A percentile compares a stretch with the other conserved stretches of the same genome.
Evolutionary conservation across 2,113 vertebrate genomes (phyloP).

Genomic region (Passer montanus): DNA sequence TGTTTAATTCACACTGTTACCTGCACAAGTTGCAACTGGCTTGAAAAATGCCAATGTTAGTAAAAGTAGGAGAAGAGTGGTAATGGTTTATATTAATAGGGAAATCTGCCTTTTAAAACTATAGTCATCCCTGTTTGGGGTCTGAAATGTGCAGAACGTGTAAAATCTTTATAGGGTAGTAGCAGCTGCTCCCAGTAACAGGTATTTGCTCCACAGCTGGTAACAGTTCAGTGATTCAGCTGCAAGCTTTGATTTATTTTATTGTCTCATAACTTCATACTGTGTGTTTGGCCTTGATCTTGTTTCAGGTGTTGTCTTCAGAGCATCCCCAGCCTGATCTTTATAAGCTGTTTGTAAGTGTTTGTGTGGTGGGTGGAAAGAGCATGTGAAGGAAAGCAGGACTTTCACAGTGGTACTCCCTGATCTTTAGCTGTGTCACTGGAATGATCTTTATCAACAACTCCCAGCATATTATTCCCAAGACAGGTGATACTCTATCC

Average conservation of each 20-base stretch:
- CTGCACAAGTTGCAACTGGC: slow-evolving; percentile 1
- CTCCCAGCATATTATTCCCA: neutral
- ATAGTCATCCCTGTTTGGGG: neutral
- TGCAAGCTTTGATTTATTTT: slow-evolving; percentile 36
- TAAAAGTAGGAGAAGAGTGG: neutral
- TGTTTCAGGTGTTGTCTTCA: neutral
- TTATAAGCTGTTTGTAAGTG: neutral
- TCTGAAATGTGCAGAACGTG: neutral
- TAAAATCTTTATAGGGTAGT: neutral
- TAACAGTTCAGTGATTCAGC: slow-evolving; percentile 35
- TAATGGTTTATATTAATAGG: neutral
- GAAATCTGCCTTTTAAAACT: neutral
- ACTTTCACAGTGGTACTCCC: neutral
- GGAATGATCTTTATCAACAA: neutral
- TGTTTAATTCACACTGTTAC: neutral
- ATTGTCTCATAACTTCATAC: neutral
- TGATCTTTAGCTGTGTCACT: neutral
- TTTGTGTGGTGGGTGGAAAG: neutral
- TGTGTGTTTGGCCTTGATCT: neutral
- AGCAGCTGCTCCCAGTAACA: slow-evolving; percentile 22
- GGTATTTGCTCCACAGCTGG: neutral
- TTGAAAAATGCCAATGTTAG: slow-evolving; percentile 7
- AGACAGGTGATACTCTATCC: neutral
- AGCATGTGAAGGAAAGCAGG: neutral
- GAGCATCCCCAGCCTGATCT: neutral